These are phyloP conservation scores for Athalia cordata DNA, from an alignment of 2,888 invertebrate genomes.

Conservation along the genomic window DNA sequence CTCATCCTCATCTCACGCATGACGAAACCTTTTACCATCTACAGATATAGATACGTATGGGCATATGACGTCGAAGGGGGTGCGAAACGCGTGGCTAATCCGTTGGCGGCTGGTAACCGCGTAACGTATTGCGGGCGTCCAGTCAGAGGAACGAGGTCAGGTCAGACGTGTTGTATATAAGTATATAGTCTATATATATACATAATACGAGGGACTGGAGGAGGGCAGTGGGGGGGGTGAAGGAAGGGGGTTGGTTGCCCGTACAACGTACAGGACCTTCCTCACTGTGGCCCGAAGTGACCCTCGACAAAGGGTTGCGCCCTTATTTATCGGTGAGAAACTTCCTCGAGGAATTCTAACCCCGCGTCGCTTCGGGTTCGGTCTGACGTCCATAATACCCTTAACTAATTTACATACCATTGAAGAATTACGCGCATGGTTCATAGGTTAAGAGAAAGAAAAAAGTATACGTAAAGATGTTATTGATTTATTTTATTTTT, in stretches of 20 bases:
- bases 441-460: no score
- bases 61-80: background rate
- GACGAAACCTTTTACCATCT: no score
- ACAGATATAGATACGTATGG: no score
- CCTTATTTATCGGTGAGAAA: background rate
- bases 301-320: background rate
- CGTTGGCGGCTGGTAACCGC: background rate
- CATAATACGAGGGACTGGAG: background rate
- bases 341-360: no score
- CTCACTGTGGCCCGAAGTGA: constrained; percentile 37
- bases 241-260: background rate
- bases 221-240: background rate
- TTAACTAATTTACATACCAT: background rate
- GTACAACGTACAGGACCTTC: constrained; percentile 29
- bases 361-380: background rate
- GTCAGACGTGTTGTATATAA: constrained; percentile 10
- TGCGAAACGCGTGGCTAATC: constrained; percentile 33
- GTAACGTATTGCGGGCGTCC: constrained; percentile 5
- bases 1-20: background rate
- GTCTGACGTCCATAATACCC: background rate
- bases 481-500: no score
- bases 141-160: background rate
- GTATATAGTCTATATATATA: background rate
- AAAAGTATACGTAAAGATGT: no score
- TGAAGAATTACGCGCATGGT: no score